Evolutionary conservation across 2,797 vertebrate genomes (phyloP).

Genomic region (Manis javanica): DNA sequence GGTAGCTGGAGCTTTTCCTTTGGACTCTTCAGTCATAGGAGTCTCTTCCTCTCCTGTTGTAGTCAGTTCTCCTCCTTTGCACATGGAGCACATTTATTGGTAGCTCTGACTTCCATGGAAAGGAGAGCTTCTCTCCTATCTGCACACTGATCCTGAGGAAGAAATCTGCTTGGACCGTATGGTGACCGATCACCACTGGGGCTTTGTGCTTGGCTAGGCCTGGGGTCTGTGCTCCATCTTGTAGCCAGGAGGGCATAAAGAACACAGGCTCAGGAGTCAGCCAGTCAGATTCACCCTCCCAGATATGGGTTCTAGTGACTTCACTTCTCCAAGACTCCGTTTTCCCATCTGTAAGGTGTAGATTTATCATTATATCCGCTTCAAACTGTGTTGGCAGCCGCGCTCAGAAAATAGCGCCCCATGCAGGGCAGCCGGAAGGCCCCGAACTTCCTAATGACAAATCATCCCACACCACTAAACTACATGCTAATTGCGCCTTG

Average conservation of each 20-base stretch:
- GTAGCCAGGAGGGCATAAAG: not conserved
- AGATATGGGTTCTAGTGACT: not conserved
- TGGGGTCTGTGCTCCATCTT: not conserved
- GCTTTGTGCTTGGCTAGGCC: not conserved
- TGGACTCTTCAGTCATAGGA: not conserved
- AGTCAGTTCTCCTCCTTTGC: not conserved
- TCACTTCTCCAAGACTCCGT: not conserved
- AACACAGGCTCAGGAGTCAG: not conserved
- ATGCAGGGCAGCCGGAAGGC: no score
- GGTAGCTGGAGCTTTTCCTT: not conserved
- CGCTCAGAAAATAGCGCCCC: no score
- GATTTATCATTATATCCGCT: not conserved
- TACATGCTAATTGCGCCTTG: no score
- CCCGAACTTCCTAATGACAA: no score
- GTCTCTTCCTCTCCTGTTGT: not conserved
- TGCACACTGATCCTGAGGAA: not conserved
- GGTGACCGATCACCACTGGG: no score
- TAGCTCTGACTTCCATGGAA: not conserved
- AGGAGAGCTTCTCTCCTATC: not conserved
- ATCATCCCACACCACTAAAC: no score
- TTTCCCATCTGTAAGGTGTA: not conserved
- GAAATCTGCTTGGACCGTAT: not conserved
- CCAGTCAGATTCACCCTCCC: not conserved
- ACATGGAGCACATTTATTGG: not conserved
- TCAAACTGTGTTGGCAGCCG: constrained; percentile 8